Base-by-base conservation (phyloP, 2,888 invertebrate genomes). In the Megamerina dolium region DNA sequence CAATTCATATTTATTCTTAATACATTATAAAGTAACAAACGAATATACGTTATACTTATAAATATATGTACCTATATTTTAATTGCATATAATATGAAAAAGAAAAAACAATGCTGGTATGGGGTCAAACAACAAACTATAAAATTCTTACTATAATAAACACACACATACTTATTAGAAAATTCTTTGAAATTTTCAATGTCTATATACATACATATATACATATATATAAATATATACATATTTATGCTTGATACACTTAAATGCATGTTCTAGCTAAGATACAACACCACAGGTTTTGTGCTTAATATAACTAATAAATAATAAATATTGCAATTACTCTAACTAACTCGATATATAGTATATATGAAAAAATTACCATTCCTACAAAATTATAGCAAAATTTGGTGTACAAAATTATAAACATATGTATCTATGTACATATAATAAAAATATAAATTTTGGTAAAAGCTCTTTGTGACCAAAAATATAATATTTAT, bases 61-160 rank as follows among this genome's bases (percentile, higher is more conserved):
- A 21, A 52, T 37, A 45, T 40, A 19, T 46, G 45, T 46, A 49
- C 38, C 42, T 46, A 38, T 48, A 39, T 49, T 43, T 40, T 35
- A 32, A 44, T 21, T 37, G 42, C 45, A 48, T 40, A 37, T 43
- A 44, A 43, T 52, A n/a, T n/a, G n/a, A n/a, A n/a, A n/a, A n/a
- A n/a, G n/a, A n/a, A n/a, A n/a, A n/a, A n/a, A 59, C 60, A 58
- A 60, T 60, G 69, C 69, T 70, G 69, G 69, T 70, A 69, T 65
- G 69, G 69, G 69, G 69, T 70, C 69, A 70, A 70, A 66, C 61
- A 68, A 63, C 26, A 27, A n/a, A n/a, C 49, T 13, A 32, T 27
- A 37, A 37, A 34, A 35, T 37, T 42, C 30, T 32, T 42, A 37
- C 9, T 10, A 9, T 41, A 49, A 44, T 49, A 46, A 45, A 46